These are phyloP conservation scores for Fragum sueziense DNA, from an alignment of 2,888 invertebrate genomes.

Conservation along the genomic window DNA sequence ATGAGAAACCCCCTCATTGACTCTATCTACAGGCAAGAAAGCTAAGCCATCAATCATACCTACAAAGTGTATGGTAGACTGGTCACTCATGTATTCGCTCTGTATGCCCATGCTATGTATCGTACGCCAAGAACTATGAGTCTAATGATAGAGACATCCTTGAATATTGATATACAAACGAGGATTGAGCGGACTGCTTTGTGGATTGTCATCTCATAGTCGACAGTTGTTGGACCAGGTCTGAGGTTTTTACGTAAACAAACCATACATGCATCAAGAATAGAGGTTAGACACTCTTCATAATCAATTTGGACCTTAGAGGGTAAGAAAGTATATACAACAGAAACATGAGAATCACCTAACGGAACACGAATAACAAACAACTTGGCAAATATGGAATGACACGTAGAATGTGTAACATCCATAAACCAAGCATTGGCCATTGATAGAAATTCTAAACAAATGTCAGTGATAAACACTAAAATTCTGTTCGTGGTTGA, in stretches of 20 bases:
- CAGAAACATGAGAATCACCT: constrained; percentile 18
- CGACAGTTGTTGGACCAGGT: constrained; percentile 12
- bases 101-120: background rate
- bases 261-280: constrained; percentile 11
- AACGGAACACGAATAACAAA: constrained; percentile 20
- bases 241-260: constrained; percentile 25
- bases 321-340: constrained; percentile 33
- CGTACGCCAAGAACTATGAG: background rate
- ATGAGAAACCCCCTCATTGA: background rate
- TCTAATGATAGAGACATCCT: too few relatives aligned
- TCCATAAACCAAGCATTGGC: constrained; percentile 37
- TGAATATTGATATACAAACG: too few relatives aligned
- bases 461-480: constrained; percentile 24
- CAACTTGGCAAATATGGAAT: constrained; percentile 9
- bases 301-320: constrained; percentile 25
- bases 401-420: constrained; percentile 32
- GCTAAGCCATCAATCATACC: background rate
- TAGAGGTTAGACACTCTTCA: constrained; percentile 28
- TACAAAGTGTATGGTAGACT: background rate
- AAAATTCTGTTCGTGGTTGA: background rate
- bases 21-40: background rate
- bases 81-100: background rate
- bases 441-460: background rate
- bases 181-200: constrained; percentile 24
- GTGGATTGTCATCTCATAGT: constrained; percentile 35